These are phyloP conservation scores for Machimus atricapillus DNA, from an alignment of 2,888 invertebrate species.

Conservation along the genomic window DNA sequence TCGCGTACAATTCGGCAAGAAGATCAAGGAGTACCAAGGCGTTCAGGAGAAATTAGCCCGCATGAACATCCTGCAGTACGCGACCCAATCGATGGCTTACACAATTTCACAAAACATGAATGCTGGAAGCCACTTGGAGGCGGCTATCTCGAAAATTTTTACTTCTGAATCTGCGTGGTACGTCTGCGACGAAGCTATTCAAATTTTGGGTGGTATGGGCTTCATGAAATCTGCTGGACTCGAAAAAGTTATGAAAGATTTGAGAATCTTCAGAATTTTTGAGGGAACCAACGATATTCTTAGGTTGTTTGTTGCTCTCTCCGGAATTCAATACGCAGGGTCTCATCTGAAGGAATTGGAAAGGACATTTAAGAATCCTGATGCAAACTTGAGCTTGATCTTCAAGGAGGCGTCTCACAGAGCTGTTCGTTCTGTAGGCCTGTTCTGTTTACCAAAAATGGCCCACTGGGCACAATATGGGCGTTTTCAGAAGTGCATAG, in stretches of 20 bases:
- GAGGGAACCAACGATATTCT: constrained; percentile 99
- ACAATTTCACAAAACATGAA: constrained; percentile 98
- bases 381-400: constrained; percentile 88
- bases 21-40: constrained; percentile 79
- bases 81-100: constrained; percentile 92
- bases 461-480: too few species aligned
- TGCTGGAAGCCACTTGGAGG: constrained; percentile 91
- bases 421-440: constrained; percentile 82
- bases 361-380: constrained; percentile 91
- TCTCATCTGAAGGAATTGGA: constrained; percentile 91
- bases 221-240: constrained; percentile 92
- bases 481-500: too few species aligned
- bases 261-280: constrained; percentile 97
- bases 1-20: constrained; percentile 88
- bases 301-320: constrained; percentile 92
- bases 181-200: constrained; percentile 97
- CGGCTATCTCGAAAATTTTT: constrained; percentile 95
- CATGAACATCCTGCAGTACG: constrained; percentile 91
- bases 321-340: constrained; percentile 94
- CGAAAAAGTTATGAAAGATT: constrained; percentile 90
- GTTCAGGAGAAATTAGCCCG: constrained; percentile 94
- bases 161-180: constrained; percentile 96
- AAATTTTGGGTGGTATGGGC: constrained; percentile 97
- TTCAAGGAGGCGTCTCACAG: constrained; percentile 86
- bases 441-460: too few species aligned